Evolutionary conservation across 2,888 invertebrate genomes (phyloP).

Genomic region (Ypsolopha scabrella): DNA sequence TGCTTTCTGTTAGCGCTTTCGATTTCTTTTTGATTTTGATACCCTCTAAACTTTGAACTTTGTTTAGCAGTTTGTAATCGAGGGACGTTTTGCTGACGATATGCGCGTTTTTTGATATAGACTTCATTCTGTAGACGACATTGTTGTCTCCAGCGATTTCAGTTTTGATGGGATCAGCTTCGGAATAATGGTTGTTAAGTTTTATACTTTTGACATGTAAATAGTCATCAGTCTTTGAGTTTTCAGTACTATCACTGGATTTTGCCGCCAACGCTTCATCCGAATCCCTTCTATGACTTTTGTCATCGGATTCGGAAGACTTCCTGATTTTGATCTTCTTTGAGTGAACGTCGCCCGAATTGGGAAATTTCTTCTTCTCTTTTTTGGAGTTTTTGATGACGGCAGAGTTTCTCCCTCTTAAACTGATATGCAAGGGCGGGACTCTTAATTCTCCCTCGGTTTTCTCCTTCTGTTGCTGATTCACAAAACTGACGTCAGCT

Average conservation of each 20-base stretch:
- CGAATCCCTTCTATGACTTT: conserved; percentile 42
- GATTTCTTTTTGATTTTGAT: conserved; percentile 56
- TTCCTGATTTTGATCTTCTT: conserved; percentile 68
- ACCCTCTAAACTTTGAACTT: conserved; percentile 38
- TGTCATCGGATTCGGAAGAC: conserved; percentile 45
- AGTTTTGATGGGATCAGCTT: conserved; percentile 44
- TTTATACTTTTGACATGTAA: conserved; percentile 48
- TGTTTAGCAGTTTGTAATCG: conserved; percentile 50
- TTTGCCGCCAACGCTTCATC: conserved; percentile 42
- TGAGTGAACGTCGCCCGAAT: conserved; percentile 55
- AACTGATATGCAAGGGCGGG: conserved; percentile 89
- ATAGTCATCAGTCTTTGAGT: conserved; percentile 53
- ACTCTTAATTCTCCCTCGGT: conserved; percentile 81
- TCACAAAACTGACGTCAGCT: conserved; percentile 82
- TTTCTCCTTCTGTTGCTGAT: conserved; percentile 59
- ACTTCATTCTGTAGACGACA: conserved; percentile 59
- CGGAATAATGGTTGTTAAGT: conserved; percentile 47
- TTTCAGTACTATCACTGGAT: conserved; percentile 41
- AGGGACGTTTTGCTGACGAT: conserved; percentile 58
- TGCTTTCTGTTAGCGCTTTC: conserved; percentile 40
- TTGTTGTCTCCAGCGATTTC: conserved; percentile 54
- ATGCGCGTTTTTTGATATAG: conserved; percentile 60
- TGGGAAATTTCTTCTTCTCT: conserved; percentile 68
- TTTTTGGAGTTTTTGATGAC: conserved; percentile 85
- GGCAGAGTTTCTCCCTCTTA: conserved; percentile 86